These are phyloP conservation scores for Ochlodes sylvanus DNA, from an alignment of 2,888 invertebrate genomes.

Conservation along the genomic window DNA sequence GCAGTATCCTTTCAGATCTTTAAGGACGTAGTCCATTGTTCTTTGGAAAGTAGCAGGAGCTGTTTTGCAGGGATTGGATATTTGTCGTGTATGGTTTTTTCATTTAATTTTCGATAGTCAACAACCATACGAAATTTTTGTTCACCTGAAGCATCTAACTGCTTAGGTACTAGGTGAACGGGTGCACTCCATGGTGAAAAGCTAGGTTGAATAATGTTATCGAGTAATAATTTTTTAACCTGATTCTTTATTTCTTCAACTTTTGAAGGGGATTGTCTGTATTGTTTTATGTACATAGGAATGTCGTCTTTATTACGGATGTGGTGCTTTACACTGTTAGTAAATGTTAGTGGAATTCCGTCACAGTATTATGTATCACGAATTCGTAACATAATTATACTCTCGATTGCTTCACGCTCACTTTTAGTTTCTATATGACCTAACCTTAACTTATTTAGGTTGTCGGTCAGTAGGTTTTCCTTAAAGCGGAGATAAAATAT, in stretches of 20 bases:
- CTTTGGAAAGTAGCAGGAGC: constrained; percentile 51
- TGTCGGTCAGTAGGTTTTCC: neutral
- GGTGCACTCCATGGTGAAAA: no score
- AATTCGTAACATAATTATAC: neutral
- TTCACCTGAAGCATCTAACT: constrained; percentile 37
- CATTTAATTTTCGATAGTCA: constrained; percentile 47
- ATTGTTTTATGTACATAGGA: neutral
- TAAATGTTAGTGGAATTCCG: neutral
- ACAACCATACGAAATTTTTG: constrained; percentile 47
- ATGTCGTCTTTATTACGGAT: neutral
- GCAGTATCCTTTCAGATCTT: neutral
- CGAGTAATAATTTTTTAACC: neutral
- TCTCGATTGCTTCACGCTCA: neutral
- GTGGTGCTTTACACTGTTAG: neutral
- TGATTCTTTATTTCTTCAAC: neutral
- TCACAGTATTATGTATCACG: neutral
- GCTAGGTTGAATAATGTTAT: no score
- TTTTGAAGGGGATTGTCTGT: neutral
- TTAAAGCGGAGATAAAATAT: neutral
- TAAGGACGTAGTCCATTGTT: constrained; percentile 46
- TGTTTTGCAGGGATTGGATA: constrained; percentile 48
- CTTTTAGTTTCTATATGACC: neutral
- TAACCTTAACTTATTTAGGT: neutral
- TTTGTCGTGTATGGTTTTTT: constrained; percentile 44
- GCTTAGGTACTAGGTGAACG: neutral